Evolutionary conservation across 1,140 invertebrate species (phyloP), one percentile per base, ranked within the genome.

Genomic region (Oreohelix idahoensis): DNA sequence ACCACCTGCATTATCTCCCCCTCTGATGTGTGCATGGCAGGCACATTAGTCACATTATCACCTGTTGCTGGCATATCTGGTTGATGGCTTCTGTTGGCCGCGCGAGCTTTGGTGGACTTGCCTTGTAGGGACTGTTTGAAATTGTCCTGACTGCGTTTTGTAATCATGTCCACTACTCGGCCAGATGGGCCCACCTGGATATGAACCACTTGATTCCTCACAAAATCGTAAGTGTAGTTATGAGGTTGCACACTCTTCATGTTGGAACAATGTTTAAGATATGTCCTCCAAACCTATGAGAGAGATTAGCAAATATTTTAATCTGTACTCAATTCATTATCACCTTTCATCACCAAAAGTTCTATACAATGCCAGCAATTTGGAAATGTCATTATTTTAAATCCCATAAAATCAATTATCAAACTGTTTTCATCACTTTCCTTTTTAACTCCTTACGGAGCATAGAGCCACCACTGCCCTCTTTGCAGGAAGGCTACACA

Each of bases 191-290:
- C 39, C 4, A 74, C 32, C 35, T 82, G 70, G 20, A 75, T 74
- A 4, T 82, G 69, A n/a, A 73, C 82, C 8, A 90, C 89, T 51
- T 88, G 86, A 35, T 85, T 85, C 74, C 86, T 89, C 71, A 90
- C 86, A 29, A 84, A 81, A 8, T 91, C 87, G 49, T 89, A 85
- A 17, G 82, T 90, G 29, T 88, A 38, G 45, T 78, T 88, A 45
- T 71, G 26, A 29, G 89, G 91, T 70, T 83, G 76, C 49, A 91
- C 83, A 78, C 89, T 90, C 42, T 87, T 88, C 89, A 90, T 89
- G 81, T 90, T 90, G 78, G 86, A 81, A 84, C 90, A 91, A 70
- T 90, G 88, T 75, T 91, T 90, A 2, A 92, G 77, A 79, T 88
- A 92, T 26, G 86, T 86, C 71, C 79, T 70, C 79, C 79, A 81